Conservation (phyloP, 2,888 invertebrate genomes). For the Folsomia manolachei region DNA sequence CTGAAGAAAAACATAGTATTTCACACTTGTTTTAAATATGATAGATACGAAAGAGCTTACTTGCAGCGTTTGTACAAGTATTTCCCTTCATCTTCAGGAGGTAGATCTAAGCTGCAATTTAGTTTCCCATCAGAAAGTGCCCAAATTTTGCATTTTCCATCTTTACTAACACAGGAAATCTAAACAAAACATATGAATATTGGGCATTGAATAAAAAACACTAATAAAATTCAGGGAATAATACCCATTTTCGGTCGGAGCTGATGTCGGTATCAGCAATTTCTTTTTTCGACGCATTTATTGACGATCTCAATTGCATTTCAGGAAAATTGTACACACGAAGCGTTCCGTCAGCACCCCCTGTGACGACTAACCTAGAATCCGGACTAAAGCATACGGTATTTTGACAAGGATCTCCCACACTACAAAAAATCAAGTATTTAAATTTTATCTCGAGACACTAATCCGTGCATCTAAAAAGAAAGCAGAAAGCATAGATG, state of each 20-base stretch:
- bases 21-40: constrained; percentile 7
- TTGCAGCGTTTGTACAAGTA: constrained; percentile 81
- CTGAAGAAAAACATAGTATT: constrained; percentile 56
- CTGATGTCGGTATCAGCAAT: constrained; percentile 92
- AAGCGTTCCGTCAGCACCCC: constrained; percentile 83
- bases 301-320: constrained; percentile 66
- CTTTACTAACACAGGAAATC: constrained; percentile 82
- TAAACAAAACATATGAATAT: constrained; percentile 52
- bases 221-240: not conserved
- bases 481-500: no score
- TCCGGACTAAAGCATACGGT: constrained; percentile 75
- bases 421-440: constrained; percentile 53
- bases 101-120: constrained; percentile 68
- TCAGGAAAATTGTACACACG: constrained; percentile 86
- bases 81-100: constrained; percentile 70
- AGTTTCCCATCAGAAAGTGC: constrained; percentile 65
- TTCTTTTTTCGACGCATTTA: constrained; percentile 81
- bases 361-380: constrained; percentile 80
- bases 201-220: not conserved
- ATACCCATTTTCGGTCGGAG: constrained; percentile 63
- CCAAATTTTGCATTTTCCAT: constrained; percentile 81
- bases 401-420: constrained; percentile 77
- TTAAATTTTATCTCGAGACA: no score
- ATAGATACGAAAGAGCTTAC: constrained; percentile 55
- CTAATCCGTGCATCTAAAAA: no score